Percentiles rank a stretch among this genome's conserved stretches.
Conservation (phyloP, 2,797 vertebrate species). For the Chaetodon trifasciatus region DNA sequence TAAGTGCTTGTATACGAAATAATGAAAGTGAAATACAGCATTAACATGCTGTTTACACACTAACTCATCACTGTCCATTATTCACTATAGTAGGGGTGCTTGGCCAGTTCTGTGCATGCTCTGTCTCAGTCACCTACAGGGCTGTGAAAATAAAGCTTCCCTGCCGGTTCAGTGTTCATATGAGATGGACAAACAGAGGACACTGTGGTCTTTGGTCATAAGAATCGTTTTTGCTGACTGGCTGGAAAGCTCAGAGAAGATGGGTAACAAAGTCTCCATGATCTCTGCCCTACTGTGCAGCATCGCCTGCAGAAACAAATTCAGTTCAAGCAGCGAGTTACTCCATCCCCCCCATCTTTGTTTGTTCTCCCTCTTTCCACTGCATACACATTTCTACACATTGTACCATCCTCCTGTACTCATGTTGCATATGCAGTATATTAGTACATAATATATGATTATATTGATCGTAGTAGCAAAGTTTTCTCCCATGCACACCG, state of each 20-base stretch:
- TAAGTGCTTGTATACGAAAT: not conserved
- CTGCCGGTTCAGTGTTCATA: conserved; percentile 32
- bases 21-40: not conserved
- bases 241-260: conserved; percentile 45
- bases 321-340: conserved; percentile 16
- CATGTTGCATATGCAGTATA: not conserved
- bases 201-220: conserved; percentile 23
- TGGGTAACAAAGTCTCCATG: conserved; percentile 53
- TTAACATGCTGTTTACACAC: not conserved
- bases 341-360: not conserved
- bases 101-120: conserved; percentile 1
- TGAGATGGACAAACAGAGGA: conserved; percentile 40
- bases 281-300: conserved; percentile 59
- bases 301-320: conserved; percentile 39
- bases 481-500: not conserved
- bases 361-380: conserved; percentile 1
- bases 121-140: conserved; percentile 16
- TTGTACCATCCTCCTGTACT: not conserved
- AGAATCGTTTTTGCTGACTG: conserved; percentile 51
- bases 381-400: not conserved
- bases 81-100: not conserved
- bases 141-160: conserved; percentile 27
- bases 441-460: not conserved
- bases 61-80: not conserved
- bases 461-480: not conserved